phyloP scores from a whole-genome alignment of 37 sponge, comb jelly and placozoan genomes.

The Spongia lamella region DNA sequence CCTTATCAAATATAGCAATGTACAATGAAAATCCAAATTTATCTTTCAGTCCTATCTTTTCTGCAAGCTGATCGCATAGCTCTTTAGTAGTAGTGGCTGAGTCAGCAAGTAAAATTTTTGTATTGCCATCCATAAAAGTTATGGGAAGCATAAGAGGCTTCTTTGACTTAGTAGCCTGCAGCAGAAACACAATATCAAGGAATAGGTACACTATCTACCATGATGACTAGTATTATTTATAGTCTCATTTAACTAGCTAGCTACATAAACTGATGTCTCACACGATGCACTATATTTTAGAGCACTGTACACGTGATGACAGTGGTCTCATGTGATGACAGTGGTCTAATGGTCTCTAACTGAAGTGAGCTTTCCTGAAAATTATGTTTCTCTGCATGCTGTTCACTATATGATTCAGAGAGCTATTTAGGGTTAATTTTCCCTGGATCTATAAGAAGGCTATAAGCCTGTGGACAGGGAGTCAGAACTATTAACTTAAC shows the following conservation, averaged over 20 bases:
- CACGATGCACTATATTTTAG: constrained; percentile 83
- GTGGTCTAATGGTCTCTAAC: constrained; percentile 82
- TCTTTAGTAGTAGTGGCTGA: constrained; percentile 93
- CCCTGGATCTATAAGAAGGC: no score
- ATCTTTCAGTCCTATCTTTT: constrained; percentile 91
- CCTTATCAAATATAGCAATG: constrained; percentile 95
- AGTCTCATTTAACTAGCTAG: constrained; percentile 91
- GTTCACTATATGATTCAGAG: neutral
- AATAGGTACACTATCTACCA: neutral
- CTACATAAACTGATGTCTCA: constrained; percentile 89
- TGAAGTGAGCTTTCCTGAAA: constrained; percentile 30
- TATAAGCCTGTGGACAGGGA: neutral
- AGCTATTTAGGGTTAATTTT: neutral
- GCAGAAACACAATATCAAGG: neutral
- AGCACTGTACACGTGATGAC: constrained; percentile 92
- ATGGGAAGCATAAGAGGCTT: constrained; percentile 96
- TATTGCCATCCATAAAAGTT: constrained; percentile 97
- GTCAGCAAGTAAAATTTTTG: constrained; percentile 89
- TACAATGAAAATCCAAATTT: constrained; percentile 92
- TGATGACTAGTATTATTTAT: constrained; percentile 46
- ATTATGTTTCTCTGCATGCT: no score
- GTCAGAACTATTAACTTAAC: no score
- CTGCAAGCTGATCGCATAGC: constrained; percentile 81
- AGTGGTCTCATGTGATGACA: constrained; percentile 87
- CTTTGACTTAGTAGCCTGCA: constrained; percentile 90